A percentile compares a stretch with the other conserved stretches of the same genome.
These are phyloP conservation scores for Cassiopea andromeda DNA, from an alignment of 30 jellyfish, hydroid and myxozoan genomes.

Conservation along the genomic window DNA sequence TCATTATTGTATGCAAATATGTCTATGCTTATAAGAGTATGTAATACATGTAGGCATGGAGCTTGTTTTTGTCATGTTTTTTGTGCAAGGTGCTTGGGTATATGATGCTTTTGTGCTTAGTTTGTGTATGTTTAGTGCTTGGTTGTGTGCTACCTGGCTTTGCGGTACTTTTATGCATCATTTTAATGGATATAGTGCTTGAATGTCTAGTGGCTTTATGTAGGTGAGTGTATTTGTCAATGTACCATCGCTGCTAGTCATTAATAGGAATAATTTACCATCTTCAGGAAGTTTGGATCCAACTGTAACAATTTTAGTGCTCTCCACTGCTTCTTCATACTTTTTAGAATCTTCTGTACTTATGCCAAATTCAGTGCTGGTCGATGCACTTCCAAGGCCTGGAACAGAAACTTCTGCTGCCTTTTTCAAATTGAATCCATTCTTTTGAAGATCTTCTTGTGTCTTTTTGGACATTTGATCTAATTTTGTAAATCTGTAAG, in stretches of 20 bases:
- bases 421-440: conserved; percentile 38
- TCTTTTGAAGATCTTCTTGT: conserved; percentile 37
- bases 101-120: background rate
- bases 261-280: background rate
- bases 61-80: too few species aligned
- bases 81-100: background rate
- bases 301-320: conserved; percentile 12
- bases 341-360: conserved; percentile 5
- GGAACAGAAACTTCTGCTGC: conserved; percentile 37
- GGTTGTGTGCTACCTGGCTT: background rate
- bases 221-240: background rate
- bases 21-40: too few species aligned
- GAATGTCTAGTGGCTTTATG: too few species aligned
- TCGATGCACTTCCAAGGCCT: conserved; percentile 12
- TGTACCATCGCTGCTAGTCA: background rate
- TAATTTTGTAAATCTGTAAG: conserved; percentile 37
- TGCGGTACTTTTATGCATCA: background rate
- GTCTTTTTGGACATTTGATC: conserved; percentile 44
- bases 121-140: background rate
- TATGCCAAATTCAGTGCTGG: conserved; percentile 2
- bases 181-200: background rate
- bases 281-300: conserved; percentile 55
- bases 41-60: too few species aligned
- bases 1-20: too few species aligned
- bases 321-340: conserved; percentile 21